A percentile compares a stretch with the other conserved stretches of the same genome.
These are phyloP conservation scores for Mellivora capensis DNA, from an alignment of 2,113 vertebrate species.

Conservation along the genomic window DNA sequence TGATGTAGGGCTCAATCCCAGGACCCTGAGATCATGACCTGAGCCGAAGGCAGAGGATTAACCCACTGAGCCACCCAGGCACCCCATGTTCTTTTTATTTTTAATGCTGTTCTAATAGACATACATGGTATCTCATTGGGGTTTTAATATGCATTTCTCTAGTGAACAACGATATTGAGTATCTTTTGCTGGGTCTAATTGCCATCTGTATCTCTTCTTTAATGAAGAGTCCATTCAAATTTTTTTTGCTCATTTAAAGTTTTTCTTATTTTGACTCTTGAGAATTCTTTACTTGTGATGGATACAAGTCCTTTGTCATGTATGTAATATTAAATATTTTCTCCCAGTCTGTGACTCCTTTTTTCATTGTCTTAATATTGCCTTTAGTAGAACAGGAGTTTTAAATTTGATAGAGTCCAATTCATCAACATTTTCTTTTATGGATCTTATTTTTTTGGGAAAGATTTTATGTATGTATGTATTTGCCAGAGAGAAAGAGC, in stretches of 20 bases:
- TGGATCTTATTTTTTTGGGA: background rate
- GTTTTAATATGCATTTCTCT: background rate
- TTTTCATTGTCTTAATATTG: background rate
- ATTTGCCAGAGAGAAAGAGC: too few relatives aligned
- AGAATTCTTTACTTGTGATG: background rate
- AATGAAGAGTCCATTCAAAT: background rate
- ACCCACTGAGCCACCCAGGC: too few relatives aligned
- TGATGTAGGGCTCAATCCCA: too few relatives aligned
- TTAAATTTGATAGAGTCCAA: background rate
- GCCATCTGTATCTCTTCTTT: background rate
- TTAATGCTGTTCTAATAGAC: background rate
- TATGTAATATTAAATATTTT: background rate
- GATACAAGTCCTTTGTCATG: background rate
- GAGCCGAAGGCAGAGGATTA: too few relatives aligned
- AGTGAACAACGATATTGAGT: background rate
- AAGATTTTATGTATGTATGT: too few relatives aligned
- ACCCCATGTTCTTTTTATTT: background rate
- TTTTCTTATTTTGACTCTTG: background rate
- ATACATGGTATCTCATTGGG: background rate
- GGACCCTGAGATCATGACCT: too few relatives aligned
- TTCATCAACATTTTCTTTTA: background rate
- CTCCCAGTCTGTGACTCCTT: background rate
- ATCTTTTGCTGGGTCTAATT: background rate
- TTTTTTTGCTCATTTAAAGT: background rate
- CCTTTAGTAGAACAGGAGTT: background rate